Base-by-base conservation (phyloP, 2,797 vertebrate species). In the Balearica regulorum region DNA sequence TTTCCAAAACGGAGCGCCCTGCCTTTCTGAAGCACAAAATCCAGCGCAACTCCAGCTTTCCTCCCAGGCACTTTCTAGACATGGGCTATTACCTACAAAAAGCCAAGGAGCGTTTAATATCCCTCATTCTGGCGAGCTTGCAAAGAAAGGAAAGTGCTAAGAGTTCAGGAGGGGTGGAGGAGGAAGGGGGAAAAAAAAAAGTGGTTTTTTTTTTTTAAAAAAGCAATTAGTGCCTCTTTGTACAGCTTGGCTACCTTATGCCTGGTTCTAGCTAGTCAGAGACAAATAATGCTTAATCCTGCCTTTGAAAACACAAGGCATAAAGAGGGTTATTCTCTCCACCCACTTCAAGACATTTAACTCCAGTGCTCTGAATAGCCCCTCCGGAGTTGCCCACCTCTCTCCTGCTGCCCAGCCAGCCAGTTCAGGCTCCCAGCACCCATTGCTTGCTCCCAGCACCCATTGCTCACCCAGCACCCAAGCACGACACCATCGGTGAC, bases 211-310 rank as follows among this genome's bases (percentile, higher is more conserved):
- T 54, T 43, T 44, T 33, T 11, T 5, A 10, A 37, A 33, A 70
- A 43, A 71, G 75, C 43, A 75, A 69, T 75, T 76, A 92, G 31
- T 53, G 41, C 29, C 28, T 82, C 83, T 95, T 82, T 84, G 41
- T 70, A 61, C 0, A 1, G 64, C 49, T 90, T 65, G 37, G 78
- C 22, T 94, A 83, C 70, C 21, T 91, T 44, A 29, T 6, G 55
- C 55, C 37, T 39, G 55, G 46, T 66, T 95, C 77, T 60, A 61
- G 33, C 25, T 61, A 69, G 70, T 54, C 57, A 68, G 55, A 66
- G 71, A 89, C 39, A 80, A 93, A 75, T 19, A 83, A 58, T 5
- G 19, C 71, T 70, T 82, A 84, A 92, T 92, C 75, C 41, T 49
- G 51, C 48, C 55, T 77, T 83, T 70, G 83, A 83, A 86, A 92